phyloP scores from a whole-genome alignment of 2,113 vertebrate species.

The Gasterosteus aculeatus region DNA sequence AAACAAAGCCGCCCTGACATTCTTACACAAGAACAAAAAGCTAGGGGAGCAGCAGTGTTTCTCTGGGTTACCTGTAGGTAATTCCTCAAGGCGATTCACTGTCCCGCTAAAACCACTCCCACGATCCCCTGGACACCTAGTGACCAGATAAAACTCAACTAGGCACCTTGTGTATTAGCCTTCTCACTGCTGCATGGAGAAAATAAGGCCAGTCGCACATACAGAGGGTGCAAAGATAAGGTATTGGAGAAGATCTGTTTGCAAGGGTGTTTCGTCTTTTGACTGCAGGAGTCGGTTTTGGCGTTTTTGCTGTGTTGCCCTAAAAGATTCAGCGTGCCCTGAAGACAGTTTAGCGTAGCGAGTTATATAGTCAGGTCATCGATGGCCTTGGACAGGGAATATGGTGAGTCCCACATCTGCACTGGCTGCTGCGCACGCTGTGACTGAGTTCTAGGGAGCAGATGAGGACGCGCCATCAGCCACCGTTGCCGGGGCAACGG shows the following conservation, averaged over 20 bases:
- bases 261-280: not conserved
- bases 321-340: not conserved
- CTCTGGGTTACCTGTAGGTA: slow-evolving; percentile 30
- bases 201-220: slow-evolving; percentile 21
- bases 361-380: slow-evolving; percentile 11
- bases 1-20: not conserved
- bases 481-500: not conserved
- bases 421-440: slow-evolving; percentile 1
- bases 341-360: slow-evolving; percentile 19
- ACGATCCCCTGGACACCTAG: not conserved
- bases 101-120: slow-evolving; percentile 30
- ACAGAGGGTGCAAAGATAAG: not conserved
- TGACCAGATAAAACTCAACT: slow-evolving; percentile 27
- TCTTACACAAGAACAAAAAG: slow-evolving; percentile 30
- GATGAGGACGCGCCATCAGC: not conserved
- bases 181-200: not conserved
- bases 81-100: slow-evolving; percentile 17
- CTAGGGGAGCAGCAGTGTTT: slow-evolving; percentile 17
- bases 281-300: not conserved
- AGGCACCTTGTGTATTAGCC: slow-evolving; percentile 7
- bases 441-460: not conserved
- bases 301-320: not conserved
- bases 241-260: not conserved
- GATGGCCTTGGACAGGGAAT: not conserved
- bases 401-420: not conserved